Percentiles rank a stretch among this genome's conserved stretches.
Conservation (phyloP, 2,113 vertebrate genomes). For the Alectura lathami region DNA sequence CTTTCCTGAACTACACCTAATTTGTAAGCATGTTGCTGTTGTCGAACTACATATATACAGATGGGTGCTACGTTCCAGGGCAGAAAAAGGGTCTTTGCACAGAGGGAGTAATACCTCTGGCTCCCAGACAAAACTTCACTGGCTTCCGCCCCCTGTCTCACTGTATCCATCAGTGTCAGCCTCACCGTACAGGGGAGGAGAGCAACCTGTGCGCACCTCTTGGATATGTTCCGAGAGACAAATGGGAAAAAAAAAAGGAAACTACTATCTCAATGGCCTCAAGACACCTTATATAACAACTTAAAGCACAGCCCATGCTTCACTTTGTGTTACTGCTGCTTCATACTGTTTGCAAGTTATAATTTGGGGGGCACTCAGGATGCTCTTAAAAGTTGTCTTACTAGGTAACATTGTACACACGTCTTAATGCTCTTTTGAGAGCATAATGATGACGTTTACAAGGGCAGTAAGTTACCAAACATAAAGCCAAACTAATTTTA, state of each 20-base stretch:
- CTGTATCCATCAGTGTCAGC: background rate
- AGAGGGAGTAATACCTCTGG: background rate
- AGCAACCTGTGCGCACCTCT: background rate
- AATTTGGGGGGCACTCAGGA: background rate
- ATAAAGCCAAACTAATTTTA: background rate
- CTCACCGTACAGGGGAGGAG: background rate
- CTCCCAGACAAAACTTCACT: background rate
- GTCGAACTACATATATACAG: background rate
- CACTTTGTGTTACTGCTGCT: background rate
- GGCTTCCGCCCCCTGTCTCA: background rate
- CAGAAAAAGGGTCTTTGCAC: background rate
- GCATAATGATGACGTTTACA: background rate
- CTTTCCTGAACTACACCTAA: constrained; percentile 19
- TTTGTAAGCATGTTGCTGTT: constrained; percentile 48
- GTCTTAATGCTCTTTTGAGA: background rate
- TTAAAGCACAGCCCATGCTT: background rate
- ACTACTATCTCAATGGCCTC: background rate
- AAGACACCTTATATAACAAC: background rate
- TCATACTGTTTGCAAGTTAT: background rate
- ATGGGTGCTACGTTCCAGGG: background rate
- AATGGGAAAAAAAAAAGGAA: background rate
- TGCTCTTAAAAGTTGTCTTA: background rate
- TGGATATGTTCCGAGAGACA: background rate
- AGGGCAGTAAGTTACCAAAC: background rate
- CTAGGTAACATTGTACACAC: background rate